Base-by-base conservation (phyloP, 30 jellyfish, hydroid and myxozoan species). In the Calvadosia cruxmelitensis region DNA sequence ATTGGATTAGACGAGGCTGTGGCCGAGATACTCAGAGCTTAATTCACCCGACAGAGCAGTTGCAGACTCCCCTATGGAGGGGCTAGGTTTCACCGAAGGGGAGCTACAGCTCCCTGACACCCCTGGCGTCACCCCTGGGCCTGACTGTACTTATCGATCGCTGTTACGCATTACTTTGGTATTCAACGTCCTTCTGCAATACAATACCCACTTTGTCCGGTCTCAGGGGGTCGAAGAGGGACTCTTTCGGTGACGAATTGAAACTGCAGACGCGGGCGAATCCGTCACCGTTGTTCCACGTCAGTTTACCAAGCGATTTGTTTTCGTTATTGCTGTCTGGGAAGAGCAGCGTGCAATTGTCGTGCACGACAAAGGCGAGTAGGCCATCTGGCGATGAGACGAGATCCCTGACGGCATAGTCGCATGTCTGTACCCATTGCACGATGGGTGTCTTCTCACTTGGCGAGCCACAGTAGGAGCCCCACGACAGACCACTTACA, bases 391-490 rank as follows among this genome's bases (percentile, higher is more conserved):
- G 27, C 20, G 98, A 77, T 2, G 95, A 68, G 31, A 76, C 63
- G 31, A 89, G 74, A 32, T 49, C 49, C n/a, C 35, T 35, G 12
- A 81, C 82, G 27, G 57, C 32, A 69, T 50, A 69, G 26, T 82
- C 71, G 61, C 67, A 73, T 27, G 85, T 68, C 61, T 81, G 85
- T 13, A 76, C 87, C 93, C 94, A 82, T 29, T 77, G 94, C 65
- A 77, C 76, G 3, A 79, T 82, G 0, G 98, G 98, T 3, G 74
- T 72, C 15, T 82, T 36, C 51, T 75, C 93, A 33, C 80, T 49
- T 26, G 95, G 95, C 1, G 98, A 89, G 63, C 98, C 98, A 66
- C 98, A 89, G 71, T 76, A 89, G 34, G 70, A 42, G 0, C 98
- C 98, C 95, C 98, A 89, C 24, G 77, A 63, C 31, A 89, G 33